phyloP scores from a whole-genome alignment of 2,797 vertebrate genomes.

The Paratrypauchen microcephalus region DNA sequence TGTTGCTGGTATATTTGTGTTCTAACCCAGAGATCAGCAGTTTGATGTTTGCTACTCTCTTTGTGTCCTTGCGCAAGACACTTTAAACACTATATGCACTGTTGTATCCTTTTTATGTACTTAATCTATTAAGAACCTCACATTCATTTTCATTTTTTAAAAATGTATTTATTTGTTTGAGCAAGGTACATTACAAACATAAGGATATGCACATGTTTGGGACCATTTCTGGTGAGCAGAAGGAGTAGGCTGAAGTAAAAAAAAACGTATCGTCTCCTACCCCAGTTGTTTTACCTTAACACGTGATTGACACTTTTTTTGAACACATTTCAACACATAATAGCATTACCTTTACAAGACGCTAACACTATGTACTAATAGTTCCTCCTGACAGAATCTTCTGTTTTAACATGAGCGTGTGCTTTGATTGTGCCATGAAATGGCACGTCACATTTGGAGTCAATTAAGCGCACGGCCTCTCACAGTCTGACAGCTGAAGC shows the following conservation, averaged over 20 bases:
- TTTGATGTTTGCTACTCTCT: not conserved
- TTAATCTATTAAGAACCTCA: not conserved
- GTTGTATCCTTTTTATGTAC: not conserved
- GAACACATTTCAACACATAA: no score
- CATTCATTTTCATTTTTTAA: not conserved
- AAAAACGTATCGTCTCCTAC: no score
- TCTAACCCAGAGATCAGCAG: no score
- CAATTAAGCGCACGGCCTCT: slow-evolving; percentile 15
- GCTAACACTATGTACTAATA: slow-evolving; percentile 6
- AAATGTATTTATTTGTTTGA: no score
- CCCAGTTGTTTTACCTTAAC: no score
- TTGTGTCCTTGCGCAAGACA: not conserved
- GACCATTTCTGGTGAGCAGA: no score
- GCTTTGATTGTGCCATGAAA: slow-evolving; percentile 14
- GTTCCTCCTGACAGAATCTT: slow-evolving; percentile 16
- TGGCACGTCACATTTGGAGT: slow-evolving; percentile 7
- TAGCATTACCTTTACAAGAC: slow-evolving; percentile 5
- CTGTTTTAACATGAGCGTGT: not conserved
- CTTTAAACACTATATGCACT: not conserved
- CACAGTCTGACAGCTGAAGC: slow-evolving; percentile 6
- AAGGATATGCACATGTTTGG: no score
- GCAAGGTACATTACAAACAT: no score
- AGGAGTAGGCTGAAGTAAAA: no score
- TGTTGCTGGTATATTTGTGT: no score
- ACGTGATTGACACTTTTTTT: no score